Percentiles rank a stretch among this genome's conserved stretches.
phyloP scores from a whole-genome alignment of 2,888 invertebrate genomes.

The Ariolimax columbianus region DNA sequence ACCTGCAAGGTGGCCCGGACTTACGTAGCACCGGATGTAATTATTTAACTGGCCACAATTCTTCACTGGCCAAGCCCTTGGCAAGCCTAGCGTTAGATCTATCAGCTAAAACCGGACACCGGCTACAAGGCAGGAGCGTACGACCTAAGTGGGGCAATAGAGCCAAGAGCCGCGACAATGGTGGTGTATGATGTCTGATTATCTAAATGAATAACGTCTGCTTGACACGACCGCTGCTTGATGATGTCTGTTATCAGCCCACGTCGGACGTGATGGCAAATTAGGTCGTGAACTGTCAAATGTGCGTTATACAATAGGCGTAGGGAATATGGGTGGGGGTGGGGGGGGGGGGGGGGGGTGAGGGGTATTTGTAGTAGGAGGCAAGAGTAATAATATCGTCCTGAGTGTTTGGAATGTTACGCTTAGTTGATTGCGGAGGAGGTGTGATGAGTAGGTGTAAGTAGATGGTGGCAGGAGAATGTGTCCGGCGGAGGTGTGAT shows the following conservation, averaged over 20 bases:
- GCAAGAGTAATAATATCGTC: no score
- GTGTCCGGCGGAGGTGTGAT: no score
- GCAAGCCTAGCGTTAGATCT: neutral
- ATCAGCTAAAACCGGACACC: neutral
- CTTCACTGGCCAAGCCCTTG: neutral
- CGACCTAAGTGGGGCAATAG: neutral
- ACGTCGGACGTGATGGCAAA: neutral
- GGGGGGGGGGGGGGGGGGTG: no score
- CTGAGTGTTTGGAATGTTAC: no score
- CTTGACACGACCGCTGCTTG: neutral
- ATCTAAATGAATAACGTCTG: neutral
- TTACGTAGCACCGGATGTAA: neutral
- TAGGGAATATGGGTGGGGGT: no score
- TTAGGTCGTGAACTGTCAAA: neutral
- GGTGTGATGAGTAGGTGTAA: no score
- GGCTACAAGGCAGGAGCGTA: neutral
- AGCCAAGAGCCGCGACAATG: neutral
- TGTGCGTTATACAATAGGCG: neutral
- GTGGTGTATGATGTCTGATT: neutral
- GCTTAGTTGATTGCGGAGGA: no score
- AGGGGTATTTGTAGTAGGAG: no score
- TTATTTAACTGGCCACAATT: neutral
- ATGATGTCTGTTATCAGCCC: neutral
- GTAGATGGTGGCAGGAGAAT: no score
- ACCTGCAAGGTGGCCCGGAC: neutral